Conservation (phyloP, 2,797 vertebrate genomes). For the Rhinella marina region DNA sequence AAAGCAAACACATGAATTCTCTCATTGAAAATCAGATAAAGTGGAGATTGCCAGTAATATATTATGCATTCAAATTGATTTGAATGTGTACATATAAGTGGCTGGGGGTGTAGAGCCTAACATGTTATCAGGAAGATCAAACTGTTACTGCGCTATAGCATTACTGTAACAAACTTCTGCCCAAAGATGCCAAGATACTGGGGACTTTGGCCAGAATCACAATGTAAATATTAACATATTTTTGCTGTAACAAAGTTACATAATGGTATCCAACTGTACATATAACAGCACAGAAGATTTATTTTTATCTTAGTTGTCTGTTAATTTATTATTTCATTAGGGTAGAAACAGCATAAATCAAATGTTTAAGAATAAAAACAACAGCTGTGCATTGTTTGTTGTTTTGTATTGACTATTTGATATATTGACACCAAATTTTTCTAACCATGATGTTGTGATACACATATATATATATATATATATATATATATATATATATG, state of each 20-base stretch:
- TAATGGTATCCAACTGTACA: too few species aligned
- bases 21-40: conserved; percentile 16
- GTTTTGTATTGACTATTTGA: too few species aligned
- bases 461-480: too few species aligned
- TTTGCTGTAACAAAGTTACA: too few species aligned
- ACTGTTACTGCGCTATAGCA: background rate
- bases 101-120: background rate
- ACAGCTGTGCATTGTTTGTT: too few species aligned
- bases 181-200: background rate
- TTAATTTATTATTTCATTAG: too few species aligned
- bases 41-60: conserved; percentile 4
- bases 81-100: background rate
- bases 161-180: background rate
- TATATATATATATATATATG: too few species aligned
- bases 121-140: background rate
- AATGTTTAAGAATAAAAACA: too few species aligned
- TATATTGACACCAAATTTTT: background rate
- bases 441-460: background rate
- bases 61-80: conserved; percentile 19
- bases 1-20: conserved; percentile 1
- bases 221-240: background rate
- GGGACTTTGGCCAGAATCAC: background rate
- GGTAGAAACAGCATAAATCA: too few species aligned
- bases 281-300: too few species aligned
- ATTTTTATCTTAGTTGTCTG: too few species aligned